Evolutionary conservation across 2,797 vertebrate species (phyloP).

Genomic region (Acomys russatus): DNA sequence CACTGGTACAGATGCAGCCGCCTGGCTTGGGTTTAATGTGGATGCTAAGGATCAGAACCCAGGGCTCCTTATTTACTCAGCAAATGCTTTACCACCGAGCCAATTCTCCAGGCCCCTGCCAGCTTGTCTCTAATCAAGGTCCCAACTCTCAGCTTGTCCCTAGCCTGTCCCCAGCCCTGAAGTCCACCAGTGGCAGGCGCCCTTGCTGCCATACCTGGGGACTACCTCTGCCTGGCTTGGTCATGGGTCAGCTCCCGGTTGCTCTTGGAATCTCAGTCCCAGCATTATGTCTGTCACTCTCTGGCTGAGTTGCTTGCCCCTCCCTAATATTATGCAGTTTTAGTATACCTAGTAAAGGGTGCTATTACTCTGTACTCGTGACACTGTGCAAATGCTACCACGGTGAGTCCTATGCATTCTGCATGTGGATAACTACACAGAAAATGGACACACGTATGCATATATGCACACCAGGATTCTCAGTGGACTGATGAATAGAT

Average conservation of each 20-base stretch:
- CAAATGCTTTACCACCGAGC: not conserved
- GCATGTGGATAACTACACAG: not conserved
- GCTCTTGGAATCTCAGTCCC: not conserved
- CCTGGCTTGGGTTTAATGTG: not conserved
- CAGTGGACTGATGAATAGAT: not conserved
- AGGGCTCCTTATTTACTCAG: not conserved
- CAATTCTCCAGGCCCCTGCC: not conserved
- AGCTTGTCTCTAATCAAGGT: not conserved
- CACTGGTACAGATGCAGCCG: not conserved
- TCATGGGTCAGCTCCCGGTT: not conserved
- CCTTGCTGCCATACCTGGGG: not conserved
- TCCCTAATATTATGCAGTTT: not conserved
- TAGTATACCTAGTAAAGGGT: rapidly evolving
- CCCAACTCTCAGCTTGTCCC: not conserved
- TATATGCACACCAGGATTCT: not conserved
- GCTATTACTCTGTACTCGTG: too few species aligned
- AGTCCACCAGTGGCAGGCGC: not conserved
- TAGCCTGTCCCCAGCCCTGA: not conserved
- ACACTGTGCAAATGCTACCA: not conserved
- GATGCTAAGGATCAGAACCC: not conserved
- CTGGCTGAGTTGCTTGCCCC: rapidly evolving
- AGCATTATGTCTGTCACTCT: not conserved
- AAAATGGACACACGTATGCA: not conserved
- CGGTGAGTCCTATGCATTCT: not conserved
- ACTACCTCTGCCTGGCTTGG: not conserved